A percentile compares a stretch with the other conserved stretches of the same genome.
Conservation (phyloP, 2,113 vertebrate species). For the Cryptomyrus ogoouensis region DNA sequence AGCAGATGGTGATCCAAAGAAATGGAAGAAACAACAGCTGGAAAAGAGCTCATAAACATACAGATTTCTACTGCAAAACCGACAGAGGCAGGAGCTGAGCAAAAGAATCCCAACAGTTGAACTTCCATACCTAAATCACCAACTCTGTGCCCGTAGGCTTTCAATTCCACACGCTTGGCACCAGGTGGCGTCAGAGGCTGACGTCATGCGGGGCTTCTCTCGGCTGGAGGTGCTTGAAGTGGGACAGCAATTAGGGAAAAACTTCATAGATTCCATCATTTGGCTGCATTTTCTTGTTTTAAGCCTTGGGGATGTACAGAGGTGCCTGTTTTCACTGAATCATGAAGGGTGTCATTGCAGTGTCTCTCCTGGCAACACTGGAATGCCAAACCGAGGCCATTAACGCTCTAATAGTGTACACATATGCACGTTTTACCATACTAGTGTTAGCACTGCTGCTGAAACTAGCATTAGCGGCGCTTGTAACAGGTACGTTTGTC, state of each 20-base stretch:
- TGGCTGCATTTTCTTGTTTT: neutral
- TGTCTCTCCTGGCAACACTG: neutral
- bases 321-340: neutral
- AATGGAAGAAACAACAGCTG: neutral
- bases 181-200: neutral
- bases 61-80: neutral
- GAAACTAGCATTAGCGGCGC: neutral
- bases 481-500: neutral
- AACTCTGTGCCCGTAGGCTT: neutral
- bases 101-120: neutral
- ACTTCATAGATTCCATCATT: neutral
- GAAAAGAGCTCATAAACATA: neutral
- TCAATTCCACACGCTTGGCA: neutral
- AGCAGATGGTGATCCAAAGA: neutral
- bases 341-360: neutral
- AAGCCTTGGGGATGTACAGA: neutral
- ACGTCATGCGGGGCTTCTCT: neutral
- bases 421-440: neutral
- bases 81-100: neutral
- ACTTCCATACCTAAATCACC: neutral
- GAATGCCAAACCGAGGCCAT: neutral
- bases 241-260: neutral
- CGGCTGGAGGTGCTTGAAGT: neutral
- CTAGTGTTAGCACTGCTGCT: neutral
- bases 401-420: neutral